A percentile compares a stretch with the other conserved stretches of the same genome.
Evolutionary conservation across 2,888 invertebrate species (phyloP).

Genomic region (Linnaemya tessellans): DNA sequence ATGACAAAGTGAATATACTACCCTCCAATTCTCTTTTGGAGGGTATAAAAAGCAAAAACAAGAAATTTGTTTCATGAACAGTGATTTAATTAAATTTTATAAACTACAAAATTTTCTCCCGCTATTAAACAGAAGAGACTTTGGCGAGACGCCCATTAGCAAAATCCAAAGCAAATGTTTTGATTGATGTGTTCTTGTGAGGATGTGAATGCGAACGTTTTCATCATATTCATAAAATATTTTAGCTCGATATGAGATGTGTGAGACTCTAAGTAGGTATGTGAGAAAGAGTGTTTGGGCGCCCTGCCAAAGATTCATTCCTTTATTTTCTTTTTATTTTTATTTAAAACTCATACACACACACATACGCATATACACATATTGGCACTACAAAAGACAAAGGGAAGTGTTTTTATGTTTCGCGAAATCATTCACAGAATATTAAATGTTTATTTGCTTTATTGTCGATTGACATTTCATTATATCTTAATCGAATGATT

Average conservation of each 20-base stretch:
- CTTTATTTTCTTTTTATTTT: slow-evolving; percentile 8
- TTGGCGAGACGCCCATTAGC: neutral
- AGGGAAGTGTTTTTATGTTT: slow-evolving; percentile 1
- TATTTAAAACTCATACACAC: neutral
- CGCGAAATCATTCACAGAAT: slow-evolving; percentile 16
- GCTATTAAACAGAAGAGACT: neutral
- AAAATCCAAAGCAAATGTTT: neutral
- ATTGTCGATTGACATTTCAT: slow-evolving; percentile 20
- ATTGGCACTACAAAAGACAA: neutral
- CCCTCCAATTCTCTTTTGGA: too few relatives aligned
- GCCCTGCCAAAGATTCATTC: neutral
- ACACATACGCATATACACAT: neutral
- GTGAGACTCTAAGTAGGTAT: slow-evolving; percentile 13
- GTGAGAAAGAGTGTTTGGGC: neutral
- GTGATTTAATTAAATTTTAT: too few relatives aligned
- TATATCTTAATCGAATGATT: neutral
- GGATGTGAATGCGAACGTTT: slow-evolving; percentile 14
- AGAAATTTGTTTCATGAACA: too few relatives aligned
- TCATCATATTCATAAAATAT: slow-evolving; percentile 13
- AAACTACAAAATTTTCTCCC: neutral
- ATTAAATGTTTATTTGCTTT: slow-evolving; percentile 28
- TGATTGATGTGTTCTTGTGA: neutral
- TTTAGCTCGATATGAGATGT: slow-evolving; percentile 31
- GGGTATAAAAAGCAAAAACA: too few relatives aligned
- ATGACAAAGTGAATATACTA: too few relatives aligned